Percentiles rank a stretch among this genome's conserved stretches.
Conservation (phyloP, 2,113 vertebrate species). For the Synodontis membranacea region DNA sequence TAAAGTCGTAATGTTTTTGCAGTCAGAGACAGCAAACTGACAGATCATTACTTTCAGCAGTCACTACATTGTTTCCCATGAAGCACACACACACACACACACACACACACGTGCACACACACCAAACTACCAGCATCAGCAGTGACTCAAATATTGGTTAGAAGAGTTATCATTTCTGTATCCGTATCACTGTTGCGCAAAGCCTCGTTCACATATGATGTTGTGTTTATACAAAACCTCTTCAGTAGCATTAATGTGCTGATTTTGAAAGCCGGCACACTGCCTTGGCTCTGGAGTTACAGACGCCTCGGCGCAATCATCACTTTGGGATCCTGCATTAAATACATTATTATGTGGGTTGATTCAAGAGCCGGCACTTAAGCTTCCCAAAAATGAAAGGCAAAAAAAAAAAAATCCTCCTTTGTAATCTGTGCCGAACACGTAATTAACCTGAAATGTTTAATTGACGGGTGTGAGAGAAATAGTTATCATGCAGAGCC, state of each 20-base stretch:
- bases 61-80: not conserved
- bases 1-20: constrained; percentile 26
- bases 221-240: constrained; percentile 24
- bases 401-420: constrained; percentile 41
- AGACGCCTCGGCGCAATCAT: constrained; percentile 43
- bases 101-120: constrained; percentile 25
- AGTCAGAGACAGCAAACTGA: constrained; percentile 30
- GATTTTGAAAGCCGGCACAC: constrained; percentile 33
- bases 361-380: constrained; percentile 51
- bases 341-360: constrained; percentile 48
- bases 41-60: constrained; percentile 33
- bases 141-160: constrained; percentile 32
- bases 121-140: constrained; percentile 34
- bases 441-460: constrained; percentile 46
- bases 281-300: constrained; percentile 17
- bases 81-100: not conserved
- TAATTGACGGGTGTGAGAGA: constrained; percentile 52
- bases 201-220: constrained; percentile 15
- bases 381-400: constrained; percentile 52
- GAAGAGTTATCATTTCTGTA: constrained; percentile 29
- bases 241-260: constrained; percentile 42
- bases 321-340: constrained; percentile 50
- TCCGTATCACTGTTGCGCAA: constrained; percentile 36
- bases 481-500: constrained; percentile 41
- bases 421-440: constrained; percentile 54